A percentile compares a stretch with the other conserved stretches of the same genome.
Conservation (phyloP, 2,888 invertebrate genomes). For the Hoplodrina blanda region DNA sequence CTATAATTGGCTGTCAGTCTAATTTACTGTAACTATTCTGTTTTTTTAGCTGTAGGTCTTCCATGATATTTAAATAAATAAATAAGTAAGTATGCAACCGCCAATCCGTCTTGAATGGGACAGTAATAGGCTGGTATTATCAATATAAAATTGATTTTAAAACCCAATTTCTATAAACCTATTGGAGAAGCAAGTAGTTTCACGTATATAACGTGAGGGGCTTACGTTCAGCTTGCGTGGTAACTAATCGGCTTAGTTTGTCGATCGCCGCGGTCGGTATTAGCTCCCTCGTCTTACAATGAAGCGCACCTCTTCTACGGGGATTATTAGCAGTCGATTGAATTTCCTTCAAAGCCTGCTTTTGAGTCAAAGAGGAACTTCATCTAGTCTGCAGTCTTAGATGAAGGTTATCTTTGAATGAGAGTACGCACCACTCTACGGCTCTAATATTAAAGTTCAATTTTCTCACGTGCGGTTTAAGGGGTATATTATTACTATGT, state of each 20-base stretch:
- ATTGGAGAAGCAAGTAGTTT: slow-evolving; percentile 22
- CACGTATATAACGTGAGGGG: slow-evolving; percentile 36
- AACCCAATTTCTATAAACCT: slow-evolving; percentile 14
- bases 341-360: slow-evolving; percentile 27
- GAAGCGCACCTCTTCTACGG: slow-evolving; percentile 32
- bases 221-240: slow-evolving; percentile 38
- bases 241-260: slow-evolving; percentile 46
- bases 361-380: slow-evolving; percentile 19
- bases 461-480: neutral
- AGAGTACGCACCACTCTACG: neutral
- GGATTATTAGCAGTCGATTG: slow-evolving; percentile 49
- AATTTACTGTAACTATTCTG: too few relatives aligned
- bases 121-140: too few relatives aligned
- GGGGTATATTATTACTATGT: too few relatives aligned
- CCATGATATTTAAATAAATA: too few relatives aligned
- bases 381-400: slow-evolving; percentile 13
- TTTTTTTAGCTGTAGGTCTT: too few relatives aligned
- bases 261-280: slow-evolving; percentile 20
- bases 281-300: slow-evolving; percentile 31
- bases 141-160: neutral
- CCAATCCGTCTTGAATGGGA: too few relatives aligned
- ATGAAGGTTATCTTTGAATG: neutral
- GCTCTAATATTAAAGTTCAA: neutral
- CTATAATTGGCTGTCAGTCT: too few relatives aligned
- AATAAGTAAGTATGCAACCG: too few relatives aligned